phyloP scores from a whole-genome alignment of 2,113 vertebrate species.

The Cheirogaleus medius region DNA sequence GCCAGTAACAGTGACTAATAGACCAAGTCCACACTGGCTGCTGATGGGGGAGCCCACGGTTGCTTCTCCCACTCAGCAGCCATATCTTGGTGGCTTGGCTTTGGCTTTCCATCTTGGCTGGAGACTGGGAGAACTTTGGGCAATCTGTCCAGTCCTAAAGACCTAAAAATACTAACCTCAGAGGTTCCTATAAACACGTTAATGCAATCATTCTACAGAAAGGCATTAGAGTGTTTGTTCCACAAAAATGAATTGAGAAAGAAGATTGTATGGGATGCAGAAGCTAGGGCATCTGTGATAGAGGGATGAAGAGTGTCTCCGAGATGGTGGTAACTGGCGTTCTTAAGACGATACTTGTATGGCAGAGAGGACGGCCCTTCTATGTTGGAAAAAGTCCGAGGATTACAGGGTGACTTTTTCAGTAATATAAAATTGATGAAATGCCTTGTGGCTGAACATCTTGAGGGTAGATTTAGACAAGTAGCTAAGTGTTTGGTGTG shows the following conservation, averaged over 20 bases:
- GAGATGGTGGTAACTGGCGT: not conserved
- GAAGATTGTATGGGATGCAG: not conserved
- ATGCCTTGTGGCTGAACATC: not conserved
- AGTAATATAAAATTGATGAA: not conserved
- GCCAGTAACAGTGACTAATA: not conserved
- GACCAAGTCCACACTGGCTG: not conserved
- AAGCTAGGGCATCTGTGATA: not conserved
- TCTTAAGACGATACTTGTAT: not conserved
- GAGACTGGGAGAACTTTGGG: not conserved
- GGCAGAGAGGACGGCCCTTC: not conserved
- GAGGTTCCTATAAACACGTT: not conserved
- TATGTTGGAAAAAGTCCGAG: not conserved
- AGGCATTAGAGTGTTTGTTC: not conserved
- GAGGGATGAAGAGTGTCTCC: not conserved
- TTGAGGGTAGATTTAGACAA: not conserved
- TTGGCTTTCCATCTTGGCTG: not conserved
- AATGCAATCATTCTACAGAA: not conserved
- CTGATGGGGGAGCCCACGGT: not conserved
- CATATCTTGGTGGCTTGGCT: not conserved
- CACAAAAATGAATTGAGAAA: constrained; percentile 7
- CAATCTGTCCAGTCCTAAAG: not conserved
- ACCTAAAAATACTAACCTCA: not conserved
- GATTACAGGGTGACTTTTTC: not conserved
- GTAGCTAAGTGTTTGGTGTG: not conserved
- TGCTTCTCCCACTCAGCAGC: not conserved